Evolutionary conservation across 1,140 invertebrate genomes (phyloP).

Genomic region (Drosophila sturtevanti): DNA sequence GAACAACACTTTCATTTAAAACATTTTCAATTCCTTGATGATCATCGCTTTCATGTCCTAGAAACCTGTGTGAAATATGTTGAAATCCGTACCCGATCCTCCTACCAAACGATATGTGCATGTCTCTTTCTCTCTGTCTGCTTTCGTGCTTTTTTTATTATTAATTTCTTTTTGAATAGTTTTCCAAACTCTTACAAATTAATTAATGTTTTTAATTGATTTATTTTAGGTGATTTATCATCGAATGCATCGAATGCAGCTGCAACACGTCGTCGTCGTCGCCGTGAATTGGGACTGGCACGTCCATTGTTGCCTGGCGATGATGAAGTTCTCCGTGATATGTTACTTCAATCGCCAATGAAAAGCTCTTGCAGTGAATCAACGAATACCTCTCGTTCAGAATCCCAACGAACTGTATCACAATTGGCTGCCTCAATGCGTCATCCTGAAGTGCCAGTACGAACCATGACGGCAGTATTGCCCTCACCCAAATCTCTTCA

Average conservation of each 20-base stretch:
- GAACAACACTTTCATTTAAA: slow-evolving; percentile 50
- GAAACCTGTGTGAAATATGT: slow-evolving; percentile 67
- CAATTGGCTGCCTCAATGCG: neutral
- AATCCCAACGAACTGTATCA: slow-evolving; percentile 32
- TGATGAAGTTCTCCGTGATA: slow-evolving; percentile 66
- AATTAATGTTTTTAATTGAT: slow-evolving; percentile 62
- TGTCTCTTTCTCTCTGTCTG: slow-evolving; percentile 24
- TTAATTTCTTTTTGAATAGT: neutral
- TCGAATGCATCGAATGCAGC: slow-evolving; percentile 29
- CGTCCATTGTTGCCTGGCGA: slow-evolving; percentile 81
- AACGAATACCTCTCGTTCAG: slow-evolving; percentile 40
- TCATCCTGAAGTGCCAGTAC: slow-evolving; percentile 42
- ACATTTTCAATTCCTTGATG: slow-evolving; percentile 40
- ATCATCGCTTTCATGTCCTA: slow-evolving; percentile 25
- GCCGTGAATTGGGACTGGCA: slow-evolving; percentile 81
- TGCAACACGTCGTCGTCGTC: slow-evolving; percentile 76
- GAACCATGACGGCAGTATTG: slow-evolving; percentile 47
- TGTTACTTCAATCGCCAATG: slow-evolving; percentile 56
- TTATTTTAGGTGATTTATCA: slow-evolving; percentile 78
- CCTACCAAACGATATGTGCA: slow-evolving; percentile 50
- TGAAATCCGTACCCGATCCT: slow-evolving; percentile 32
- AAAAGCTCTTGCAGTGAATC: slow-evolving; percentile 72
- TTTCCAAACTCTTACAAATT: too few species aligned
- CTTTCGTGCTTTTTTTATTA: neutral
- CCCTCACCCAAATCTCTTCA: slow-evolving; percentile 30